Conservation (phyloP, 2,888 invertebrate genomes). For the Rotaria socialis region DNA sequence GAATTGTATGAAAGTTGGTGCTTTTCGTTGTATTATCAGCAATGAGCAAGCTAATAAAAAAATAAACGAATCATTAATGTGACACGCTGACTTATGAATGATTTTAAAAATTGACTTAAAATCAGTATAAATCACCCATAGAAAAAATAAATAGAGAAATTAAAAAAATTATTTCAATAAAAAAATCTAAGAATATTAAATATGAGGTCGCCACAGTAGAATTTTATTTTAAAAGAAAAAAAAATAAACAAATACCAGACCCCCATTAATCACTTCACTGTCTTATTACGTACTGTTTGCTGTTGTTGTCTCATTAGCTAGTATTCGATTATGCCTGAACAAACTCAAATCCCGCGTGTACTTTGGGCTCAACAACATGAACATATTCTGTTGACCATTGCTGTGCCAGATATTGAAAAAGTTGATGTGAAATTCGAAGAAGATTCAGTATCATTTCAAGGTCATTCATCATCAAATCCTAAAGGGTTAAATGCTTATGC, state of each 20-base stretch:
- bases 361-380: conserved; percentile 87
- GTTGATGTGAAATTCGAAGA: conserved; percentile 71
- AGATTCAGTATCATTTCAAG: conserved; percentile 70
- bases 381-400: conserved; percentile 78
- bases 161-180: not conserved
- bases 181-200: not conserved
- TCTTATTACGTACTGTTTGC: not conserved
- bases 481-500: conserved; percentile 72
- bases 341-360: conserved; percentile 69
- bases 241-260: not conserved
- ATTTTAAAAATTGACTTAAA: not conserved
- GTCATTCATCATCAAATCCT: conserved; percentile 64
- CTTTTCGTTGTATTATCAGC: not conserved
- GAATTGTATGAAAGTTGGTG: too few species aligned
- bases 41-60: not conserved
- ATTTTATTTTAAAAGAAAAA: not conserved
- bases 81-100: not conserved
- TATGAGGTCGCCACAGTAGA: not conserved
- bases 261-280: not conserved
- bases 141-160: not conserved
- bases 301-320: not conserved
- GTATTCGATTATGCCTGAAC: conserved; percentile 4
- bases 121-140: not conserved
- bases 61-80: not conserved
- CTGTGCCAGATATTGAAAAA: conserved; percentile 80